Evolutionary conservation across 30 jellyfish, hydroid and myxozoan species (phyloP), one percentile per base, ranked within the genome.

Genomic region (Chironex yamaguchii): DNA sequence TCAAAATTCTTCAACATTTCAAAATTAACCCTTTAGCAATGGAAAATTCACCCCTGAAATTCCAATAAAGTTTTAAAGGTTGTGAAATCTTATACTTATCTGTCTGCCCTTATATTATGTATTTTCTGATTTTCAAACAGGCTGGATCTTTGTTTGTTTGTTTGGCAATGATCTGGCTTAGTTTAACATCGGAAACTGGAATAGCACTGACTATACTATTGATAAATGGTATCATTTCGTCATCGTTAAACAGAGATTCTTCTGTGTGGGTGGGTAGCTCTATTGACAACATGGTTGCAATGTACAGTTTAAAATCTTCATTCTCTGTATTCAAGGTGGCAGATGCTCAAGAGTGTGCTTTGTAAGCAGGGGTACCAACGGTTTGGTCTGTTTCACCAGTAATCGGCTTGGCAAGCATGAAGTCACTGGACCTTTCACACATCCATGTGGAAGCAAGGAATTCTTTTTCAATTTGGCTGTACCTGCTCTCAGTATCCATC

Each of bases 361-460:
- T 4, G 88, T 75, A 75, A 75, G 53, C 88, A 77, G 62, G 34
- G 82, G 90, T 62, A 79, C 29, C 62, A 71, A 69, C 30, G 82
- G 94, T 88, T 84, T 50, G 94, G 54, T 52, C 88, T 65, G 92
- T 82, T 82, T 82, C 92, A 48, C 85, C 91, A 80, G 54, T 80
- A 63, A 80, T 65, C 65, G 27, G 21, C 65, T 63, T 62, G 24
- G 83, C 85, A 71, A 27, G 21, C 70, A 53, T 79, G 90, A 11
- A 53, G 20, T 80, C 84, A 25, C 84, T 63, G 36, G 84, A 80
- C 27, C 75, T 67, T 27, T 30, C 69, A 36, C 25, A 36, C 29
- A 50, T 21, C 67, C 81, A 78, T 34, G 53, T 25, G 76, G 69
- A 64, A 29, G 87, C 92, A 35, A 80, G 91, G 34, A 71, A 23